phyloP scores from a whole-genome alignment of 2,888 invertebrate species.

The Aphelenchoides bicaudatus region DNA sequence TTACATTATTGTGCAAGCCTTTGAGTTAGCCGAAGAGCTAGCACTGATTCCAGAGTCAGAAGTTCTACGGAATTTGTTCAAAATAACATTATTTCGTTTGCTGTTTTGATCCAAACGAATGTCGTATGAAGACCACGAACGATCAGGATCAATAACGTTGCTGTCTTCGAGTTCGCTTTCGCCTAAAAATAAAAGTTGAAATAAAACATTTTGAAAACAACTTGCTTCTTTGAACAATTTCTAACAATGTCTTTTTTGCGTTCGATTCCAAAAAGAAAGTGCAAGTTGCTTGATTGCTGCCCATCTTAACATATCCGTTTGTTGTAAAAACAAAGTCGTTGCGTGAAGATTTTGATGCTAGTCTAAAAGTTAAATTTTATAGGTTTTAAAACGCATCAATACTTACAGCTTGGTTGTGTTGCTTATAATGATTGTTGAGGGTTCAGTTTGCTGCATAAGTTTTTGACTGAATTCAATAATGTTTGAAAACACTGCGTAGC shows the following conservation, averaged over 20 bases:
- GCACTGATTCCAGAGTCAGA: no score
- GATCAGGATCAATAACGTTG: no score
- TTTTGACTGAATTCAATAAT: slow-evolving; percentile 37
- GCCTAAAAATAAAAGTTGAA: neutral
- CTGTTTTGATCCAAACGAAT: no score
- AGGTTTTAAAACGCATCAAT: neutral
- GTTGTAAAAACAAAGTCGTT: slow-evolving; percentile 49
- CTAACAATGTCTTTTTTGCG: slow-evolving; percentile 50
- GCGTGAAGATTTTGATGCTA: slow-evolving; percentile 40
- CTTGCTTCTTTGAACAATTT: slow-evolving; percentile 34
- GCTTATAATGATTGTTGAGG: slow-evolving; percentile 41
- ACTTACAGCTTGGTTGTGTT: slow-evolving; percentile 48
- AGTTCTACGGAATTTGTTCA: no score
- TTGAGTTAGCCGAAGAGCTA: no score
- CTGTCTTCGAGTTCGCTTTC: no score
- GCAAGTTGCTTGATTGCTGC: slow-evolving; percentile 33
- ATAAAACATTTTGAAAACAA: no score
- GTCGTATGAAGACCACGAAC: no score
- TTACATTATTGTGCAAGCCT: no score
- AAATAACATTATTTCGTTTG: no score
- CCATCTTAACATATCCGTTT: slow-evolving; percentile 46
- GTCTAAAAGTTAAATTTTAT: slow-evolving; percentile 31
- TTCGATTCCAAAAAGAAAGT: slow-evolving; percentile 53
- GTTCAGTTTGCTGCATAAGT: slow-evolving; percentile 6
- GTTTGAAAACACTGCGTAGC: slow-evolving; percentile 52